Percentiles rank a stretch among this genome's conserved stretches.
phyloP scores from a whole-genome alignment of 2,888 invertebrate genomes.

The Brassicogethes aeneus region DNA sequence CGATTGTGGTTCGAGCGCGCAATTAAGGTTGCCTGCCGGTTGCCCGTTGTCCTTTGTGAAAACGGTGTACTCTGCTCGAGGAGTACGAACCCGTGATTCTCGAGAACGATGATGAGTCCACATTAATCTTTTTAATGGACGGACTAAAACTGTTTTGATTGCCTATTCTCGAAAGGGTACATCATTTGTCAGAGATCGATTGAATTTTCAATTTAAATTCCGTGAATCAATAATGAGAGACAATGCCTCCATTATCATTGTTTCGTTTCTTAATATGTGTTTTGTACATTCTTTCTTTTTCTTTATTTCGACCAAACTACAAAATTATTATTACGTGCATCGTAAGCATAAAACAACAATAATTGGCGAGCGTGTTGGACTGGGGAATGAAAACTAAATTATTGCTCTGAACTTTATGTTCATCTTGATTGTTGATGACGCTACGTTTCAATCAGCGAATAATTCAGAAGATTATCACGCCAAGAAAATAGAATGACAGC shows the following conservation, averaged over 20 bases:
- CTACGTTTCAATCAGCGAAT: too few relatives aligned
- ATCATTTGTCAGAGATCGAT: conserved; percentile 7
- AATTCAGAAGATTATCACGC: too few relatives aligned
- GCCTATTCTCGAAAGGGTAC: conserved; percentile 8
- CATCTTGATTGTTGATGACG: too few relatives aligned
- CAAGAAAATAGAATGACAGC: too few relatives aligned
- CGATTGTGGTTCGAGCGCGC: not conserved
- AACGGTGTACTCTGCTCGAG: not conserved
- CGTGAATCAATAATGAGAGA: conserved; percentile 1
- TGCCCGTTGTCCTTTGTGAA: not conserved
- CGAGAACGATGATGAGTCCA: conserved; percentile 11
- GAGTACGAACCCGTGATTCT: not conserved
- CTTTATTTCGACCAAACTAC: too few relatives aligned
- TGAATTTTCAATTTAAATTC: conserved; percentile 10
- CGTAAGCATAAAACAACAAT: too few relatives aligned
- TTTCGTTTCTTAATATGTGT: too few relatives aligned
- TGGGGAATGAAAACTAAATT: too few relatives aligned
- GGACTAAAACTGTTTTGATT: conserved; percentile 11
- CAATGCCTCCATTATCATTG: conserved; percentile 2
- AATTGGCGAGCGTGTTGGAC: too few relatives aligned
- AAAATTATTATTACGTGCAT: too few relatives aligned
- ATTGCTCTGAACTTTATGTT: too few relatives aligned
- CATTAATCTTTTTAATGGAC: conserved; percentile 13
- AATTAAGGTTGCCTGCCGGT: not conserved
- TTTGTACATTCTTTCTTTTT: too few relatives aligned